Conservation (phyloP, 2,113 vertebrate genomes). For the Otolemur garnettii region DNA sequence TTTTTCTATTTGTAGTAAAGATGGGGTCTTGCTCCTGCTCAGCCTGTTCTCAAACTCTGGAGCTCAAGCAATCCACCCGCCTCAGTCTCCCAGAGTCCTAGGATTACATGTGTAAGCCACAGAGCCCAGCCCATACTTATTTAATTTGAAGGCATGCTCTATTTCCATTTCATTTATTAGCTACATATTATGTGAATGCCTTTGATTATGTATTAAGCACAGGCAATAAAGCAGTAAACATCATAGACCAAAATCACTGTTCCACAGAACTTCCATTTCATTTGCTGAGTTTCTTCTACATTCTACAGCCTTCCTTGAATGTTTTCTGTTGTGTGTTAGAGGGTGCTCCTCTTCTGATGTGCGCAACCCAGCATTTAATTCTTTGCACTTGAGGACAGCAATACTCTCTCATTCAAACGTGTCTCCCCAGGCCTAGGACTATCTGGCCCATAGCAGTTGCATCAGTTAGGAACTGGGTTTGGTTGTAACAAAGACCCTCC, state of each 20-base stretch:
- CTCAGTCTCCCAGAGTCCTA: too few relatives aligned
- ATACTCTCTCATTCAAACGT: background rate
- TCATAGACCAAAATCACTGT: background rate
- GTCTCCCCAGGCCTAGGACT: background rate
- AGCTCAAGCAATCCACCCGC: too few relatives aligned
- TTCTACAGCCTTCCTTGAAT: too few relatives aligned
- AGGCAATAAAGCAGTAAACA: background rate
- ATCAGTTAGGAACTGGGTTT: background rate
- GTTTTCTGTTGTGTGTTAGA: background rate
- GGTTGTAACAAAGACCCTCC: background rate
- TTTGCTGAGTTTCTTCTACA: background rate
- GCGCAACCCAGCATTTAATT: too few relatives aligned
- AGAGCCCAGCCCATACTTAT: background rate
- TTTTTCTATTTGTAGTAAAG: too few relatives aligned
- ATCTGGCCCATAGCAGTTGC: background rate
- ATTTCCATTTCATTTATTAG: background rate
- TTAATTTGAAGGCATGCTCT: background rate
- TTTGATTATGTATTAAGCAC: background rate
- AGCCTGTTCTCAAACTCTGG: too few relatives aligned
- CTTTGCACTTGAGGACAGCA: background rate
- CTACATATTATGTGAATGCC: background rate
- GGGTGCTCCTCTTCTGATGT: background rate
- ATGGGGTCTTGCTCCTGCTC: too few relatives aligned
- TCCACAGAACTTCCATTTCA: background rate
- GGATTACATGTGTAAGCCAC: too few relatives aligned